Evolutionary conservation across 2,888 invertebrate genomes (phyloP).

Genomic region (Hesperia comma): DNA sequence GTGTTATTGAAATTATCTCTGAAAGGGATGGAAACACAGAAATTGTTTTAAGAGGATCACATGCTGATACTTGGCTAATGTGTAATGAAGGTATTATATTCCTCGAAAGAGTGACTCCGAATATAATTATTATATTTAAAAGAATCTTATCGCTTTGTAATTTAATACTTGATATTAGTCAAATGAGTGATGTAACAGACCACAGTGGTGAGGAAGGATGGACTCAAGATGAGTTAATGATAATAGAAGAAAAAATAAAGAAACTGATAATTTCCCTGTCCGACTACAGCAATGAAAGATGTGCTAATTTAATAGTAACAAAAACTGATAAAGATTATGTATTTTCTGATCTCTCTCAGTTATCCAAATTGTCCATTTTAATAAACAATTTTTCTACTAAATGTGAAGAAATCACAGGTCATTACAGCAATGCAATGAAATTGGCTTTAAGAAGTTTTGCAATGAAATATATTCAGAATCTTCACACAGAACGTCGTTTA

Average conservation of each 20-base stretch:
- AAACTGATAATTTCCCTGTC: constrained; percentile 92
- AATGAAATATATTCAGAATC: constrained; percentile 94
- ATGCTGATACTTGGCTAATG: constrained; percentile 81
- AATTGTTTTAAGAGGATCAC: constrained; percentile 74
- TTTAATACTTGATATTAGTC: constrained; percentile 90
- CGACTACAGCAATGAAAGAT: constrained; percentile 96
- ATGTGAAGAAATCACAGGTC: constrained; percentile 90
- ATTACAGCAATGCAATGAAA: constrained; percentile 90
- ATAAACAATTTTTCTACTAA: constrained; percentile 91
- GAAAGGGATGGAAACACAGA: constrained; percentile 75
- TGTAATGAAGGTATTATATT: constrained; percentile 88
- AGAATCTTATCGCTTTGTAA: constrained; percentile 90
- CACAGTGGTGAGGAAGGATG: constrained; percentile 88
- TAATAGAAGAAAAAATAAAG: constrained; percentile 88
- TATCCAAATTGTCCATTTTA: constrained; percentile 89
- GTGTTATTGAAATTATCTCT: constrained; percentile 88
- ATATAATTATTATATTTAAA: constrained; percentile 87
- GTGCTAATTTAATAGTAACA: constrained; percentile 93
- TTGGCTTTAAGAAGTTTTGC: constrained; percentile 94
- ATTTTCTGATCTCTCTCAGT: constrained; percentile 89
- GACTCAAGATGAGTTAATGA: constrained; percentile 86
- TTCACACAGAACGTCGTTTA: constrained; percentile 94
- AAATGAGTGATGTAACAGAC: constrained; percentile 82
- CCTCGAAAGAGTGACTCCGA: constrained; percentile 86
- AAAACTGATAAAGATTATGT: constrained; percentile 88